Evolutionary conservation across 2,113 vertebrate genomes (phyloP), one percentile per base, ranked within the genome.

Genomic region (Upupa epops): DNA sequence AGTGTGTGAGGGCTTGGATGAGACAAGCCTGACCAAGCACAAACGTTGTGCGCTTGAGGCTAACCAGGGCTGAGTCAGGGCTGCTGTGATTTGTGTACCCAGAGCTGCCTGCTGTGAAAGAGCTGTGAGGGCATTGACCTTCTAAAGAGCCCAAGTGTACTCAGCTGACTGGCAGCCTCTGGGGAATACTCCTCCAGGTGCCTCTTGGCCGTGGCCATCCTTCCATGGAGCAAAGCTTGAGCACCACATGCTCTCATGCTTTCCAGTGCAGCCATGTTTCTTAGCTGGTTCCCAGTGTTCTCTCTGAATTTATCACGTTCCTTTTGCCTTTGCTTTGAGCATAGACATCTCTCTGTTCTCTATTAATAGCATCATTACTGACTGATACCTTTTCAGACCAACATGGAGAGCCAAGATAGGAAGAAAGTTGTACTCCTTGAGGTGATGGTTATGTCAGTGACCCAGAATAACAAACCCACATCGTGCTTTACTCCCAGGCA

Each of bases 401-500:
- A 37, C 2, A 16, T 34, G 63, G 68, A 73, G 76, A 83, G 82
- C 87, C 29, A 14, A 73, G 76, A 16, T 15, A 24, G 2, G 59
- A 55, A 0, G 0, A 52, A 82, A 40, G 42, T 14, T 79, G 40
- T 49, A 75, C 71, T 91, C 63, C 89, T 73, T 75, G 71, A 89
- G 75, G 42, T 86, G 71, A 82, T 5, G 55, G 29, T 40, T 51
- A 54, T 85, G 89, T 51, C 11, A 1, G 59, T 63, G 83, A 94
- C 80, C 79, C 73, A 60, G 68, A 84, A 88, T 56, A 93, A 77
- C 75, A 89, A 94, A 95, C 85, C 52, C 25, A 37, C 63, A 87
- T 51, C 56, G 15, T 4, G 37, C 56, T 80, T 87, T 63, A 37
- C 68, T 92, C 55, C 32, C 45, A 31, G 59, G 56, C 82, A 88